Base-by-base conservation (phyloP, 2,888 invertebrate genomes). In the Unio delphinus region DNA sequence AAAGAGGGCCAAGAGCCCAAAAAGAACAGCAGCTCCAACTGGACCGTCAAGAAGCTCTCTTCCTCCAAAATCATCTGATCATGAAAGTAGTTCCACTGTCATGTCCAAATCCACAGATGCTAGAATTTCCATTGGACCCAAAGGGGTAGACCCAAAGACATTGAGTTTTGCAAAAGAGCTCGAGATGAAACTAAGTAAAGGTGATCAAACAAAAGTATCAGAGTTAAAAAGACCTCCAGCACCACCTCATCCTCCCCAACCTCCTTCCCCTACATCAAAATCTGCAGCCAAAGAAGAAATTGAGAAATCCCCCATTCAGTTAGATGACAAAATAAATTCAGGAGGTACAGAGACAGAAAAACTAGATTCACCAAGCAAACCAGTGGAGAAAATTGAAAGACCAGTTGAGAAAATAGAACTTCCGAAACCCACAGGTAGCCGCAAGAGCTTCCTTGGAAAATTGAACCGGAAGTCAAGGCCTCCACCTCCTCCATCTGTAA, bases 371-470 rank as follows among this genome's bases (percentile, higher is more conserved):
- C 23, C 45, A 17, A 11, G 56, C 28, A 72, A 72, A 55, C 69
- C 69, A 20, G 26, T 59, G 5, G 64, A 70, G 30, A 65, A 66
- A 59, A 30, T 65, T 6, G 64, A 58, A 60, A 77, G 66, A 63
- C 70, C 69, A 30, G 69, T 76, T 8, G 86, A 86, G 66, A 86
- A 85, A 69, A 87, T 87, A 28, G 86, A 86, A 61, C 76, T 87
- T 54, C 86, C 86, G 18, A 83, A 73, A 56, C 80, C 79, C 55
- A 83, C 81, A 3, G 72, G 78, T 5, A 82, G 82, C 58, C 72
- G 83, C 28, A 83, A 83, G 61, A 84, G 84, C 58, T 83, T 86
- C 63, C 81, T 86, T n/a, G 85, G 86, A 45, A 85, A 85, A 69
- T 74, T 85, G 60, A 80, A 79, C 34, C 81, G 82, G 56, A 83